Evolutionary conservation across 1,140 invertebrate species (phyloP), one percentile per base, ranked within the genome.

Genomic region (Cydia splendana): DNA sequence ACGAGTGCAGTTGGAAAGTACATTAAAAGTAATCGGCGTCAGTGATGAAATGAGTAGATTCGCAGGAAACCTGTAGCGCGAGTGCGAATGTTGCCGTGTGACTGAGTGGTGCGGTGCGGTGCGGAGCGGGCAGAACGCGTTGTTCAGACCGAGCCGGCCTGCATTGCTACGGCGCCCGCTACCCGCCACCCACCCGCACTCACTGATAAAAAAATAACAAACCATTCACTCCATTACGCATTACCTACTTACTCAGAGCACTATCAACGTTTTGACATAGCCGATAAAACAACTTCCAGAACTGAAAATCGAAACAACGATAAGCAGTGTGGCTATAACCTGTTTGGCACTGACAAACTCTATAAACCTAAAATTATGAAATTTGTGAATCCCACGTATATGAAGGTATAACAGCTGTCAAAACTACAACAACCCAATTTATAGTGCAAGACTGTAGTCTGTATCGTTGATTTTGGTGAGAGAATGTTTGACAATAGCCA

Each of bases 61-160:
- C 79, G 80, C 83, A 81, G 79, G 75, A 78, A 79, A 82, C 76
- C 78, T 81, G 84, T 88, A 79, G 79, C 80, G 86, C 88, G 86
- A 88, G 85, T 86, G 82, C 85, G 84, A 88, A 84, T 85, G 89
- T 85, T 85, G 85, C 85, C 83, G 85, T 85, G 79, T 89, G 88
- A 91, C 90, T 91, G 85, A 79, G 79, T 74, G 76, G 53, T 20
- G 73, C 57, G 53, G 53, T 20, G 73, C 57, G 53, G 73, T 74
- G 74, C 74, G 77, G 67, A 53, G 42, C 76, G 30, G 20, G 45
- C 65, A 79, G 75, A 69, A 76, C 71, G 81, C 82, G 81, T 78
- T 79, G 80, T 78, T 82, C 79, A 77, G 73, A 80, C 78, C 84
- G 76, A 71, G 80, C 84, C 84, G 80, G 81, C 84, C 84, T 82